A percentile compares a stretch with the other conserved stretches of the same genome.
Conservation (phyloP, 2,797 vertebrate genomes). For the Sardinella longiceps region DNA sequence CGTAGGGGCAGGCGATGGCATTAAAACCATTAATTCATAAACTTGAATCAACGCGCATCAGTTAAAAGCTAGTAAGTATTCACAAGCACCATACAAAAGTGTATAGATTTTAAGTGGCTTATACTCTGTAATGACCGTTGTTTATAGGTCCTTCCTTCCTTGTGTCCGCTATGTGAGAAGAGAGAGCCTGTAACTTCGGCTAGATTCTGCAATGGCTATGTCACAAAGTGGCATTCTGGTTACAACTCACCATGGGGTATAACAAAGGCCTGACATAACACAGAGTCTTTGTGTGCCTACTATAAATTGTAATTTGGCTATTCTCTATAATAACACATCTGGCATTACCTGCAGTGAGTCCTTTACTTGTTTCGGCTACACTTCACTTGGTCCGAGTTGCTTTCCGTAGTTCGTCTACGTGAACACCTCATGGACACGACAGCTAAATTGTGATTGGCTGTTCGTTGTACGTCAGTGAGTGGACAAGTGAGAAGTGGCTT, state of each 20-base stretch:
- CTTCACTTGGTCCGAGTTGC: conserved; percentile 28
- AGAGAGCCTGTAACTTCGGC: too few species aligned
- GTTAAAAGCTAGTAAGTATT: too few species aligned
- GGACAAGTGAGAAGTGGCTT: not conserved
- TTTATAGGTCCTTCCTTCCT: too few species aligned
- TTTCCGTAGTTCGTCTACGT: conserved; percentile 65
- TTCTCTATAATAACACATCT: not conserved
- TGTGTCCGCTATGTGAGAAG: not conserved
- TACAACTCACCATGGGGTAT: not conserved
- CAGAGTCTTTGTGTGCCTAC: not conserved
- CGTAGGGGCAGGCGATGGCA: too few species aligned
- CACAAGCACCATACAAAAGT: too few species aligned
- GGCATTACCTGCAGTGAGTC: not conserved
- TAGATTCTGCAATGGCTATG: not conserved
- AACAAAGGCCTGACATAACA: not conserved
- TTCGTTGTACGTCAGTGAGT: conserved; percentile 42
- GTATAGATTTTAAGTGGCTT: too few species aligned
- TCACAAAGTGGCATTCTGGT: not conserved
- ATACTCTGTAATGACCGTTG: too few species aligned
- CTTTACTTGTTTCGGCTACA: not conserved
- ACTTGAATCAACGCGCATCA: too few species aligned
- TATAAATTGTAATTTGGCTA: not conserved
- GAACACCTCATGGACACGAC: conserved; percentile 72
- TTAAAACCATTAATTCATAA: too few species aligned
- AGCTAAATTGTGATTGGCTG: conserved; percentile 69